phyloP scores from a whole-genome alignment of 2,113 vertebrate genomes.

The Pomatorhinus ruficollis region DNA sequence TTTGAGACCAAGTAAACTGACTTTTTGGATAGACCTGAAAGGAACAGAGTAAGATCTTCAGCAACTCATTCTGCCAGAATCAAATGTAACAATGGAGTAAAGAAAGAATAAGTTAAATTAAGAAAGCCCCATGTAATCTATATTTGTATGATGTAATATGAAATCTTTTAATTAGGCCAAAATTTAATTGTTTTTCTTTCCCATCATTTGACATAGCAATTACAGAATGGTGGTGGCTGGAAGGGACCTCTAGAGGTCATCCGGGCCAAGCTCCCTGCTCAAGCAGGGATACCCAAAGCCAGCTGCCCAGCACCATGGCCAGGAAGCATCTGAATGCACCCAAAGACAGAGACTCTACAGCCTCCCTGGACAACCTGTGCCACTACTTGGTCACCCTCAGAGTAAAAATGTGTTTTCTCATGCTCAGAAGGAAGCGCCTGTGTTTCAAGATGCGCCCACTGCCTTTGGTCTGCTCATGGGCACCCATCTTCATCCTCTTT shows the following conservation, averaged over 20 bases:
- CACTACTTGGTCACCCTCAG: neutral
- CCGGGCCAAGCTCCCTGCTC: neutral
- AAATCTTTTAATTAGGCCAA: neutral
- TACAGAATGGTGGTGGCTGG: neutral
- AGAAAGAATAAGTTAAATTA: neutral
- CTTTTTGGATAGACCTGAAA: neutral
- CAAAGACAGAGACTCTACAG: neutral
- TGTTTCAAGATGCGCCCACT: neutral
- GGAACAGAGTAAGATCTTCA: neutral
- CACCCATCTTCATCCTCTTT: neutral
- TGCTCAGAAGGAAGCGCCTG: neutral
- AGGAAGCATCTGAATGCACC: neutral
- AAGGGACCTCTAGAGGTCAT: neutral
- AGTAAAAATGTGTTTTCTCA: neutral
- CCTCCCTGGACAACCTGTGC: neutral
- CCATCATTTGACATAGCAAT: neutral
- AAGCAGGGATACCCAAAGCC: neutral
- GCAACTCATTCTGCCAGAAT: neutral
- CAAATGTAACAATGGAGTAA: neutral
- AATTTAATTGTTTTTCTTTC: neutral
- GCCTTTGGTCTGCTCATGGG: neutral
- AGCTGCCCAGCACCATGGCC: fast-evolving
- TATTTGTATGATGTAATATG: neutral
- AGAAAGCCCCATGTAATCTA: neutral
- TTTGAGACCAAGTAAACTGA: neutral